phyloP scores from a whole-genome alignment of 2,113 vertebrate species.

The Lagopus muta region DNA sequence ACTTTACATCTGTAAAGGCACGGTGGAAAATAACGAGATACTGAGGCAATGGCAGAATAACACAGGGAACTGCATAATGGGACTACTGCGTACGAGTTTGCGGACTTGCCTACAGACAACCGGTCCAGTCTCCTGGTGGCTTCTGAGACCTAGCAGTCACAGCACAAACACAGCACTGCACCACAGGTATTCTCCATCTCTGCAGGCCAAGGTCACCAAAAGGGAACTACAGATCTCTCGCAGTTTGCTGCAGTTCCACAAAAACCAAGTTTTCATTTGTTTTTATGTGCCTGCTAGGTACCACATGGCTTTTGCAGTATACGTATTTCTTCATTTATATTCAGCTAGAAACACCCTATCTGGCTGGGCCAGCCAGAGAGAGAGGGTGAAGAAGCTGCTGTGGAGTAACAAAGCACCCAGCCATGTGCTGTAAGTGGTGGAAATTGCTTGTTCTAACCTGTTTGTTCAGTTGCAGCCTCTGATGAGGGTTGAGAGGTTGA shows the following conservation, averaged over 20 bases:
- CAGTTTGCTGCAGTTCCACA: background rate
- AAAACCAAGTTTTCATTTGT: background rate
- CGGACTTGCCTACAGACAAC: background rate
- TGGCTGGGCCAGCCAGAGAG: background rate
- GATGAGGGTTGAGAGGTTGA: too few species aligned
- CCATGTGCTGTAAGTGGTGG: background rate
- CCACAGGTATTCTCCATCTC: background rate
- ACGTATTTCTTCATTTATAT: background rate
- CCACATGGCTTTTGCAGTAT: background rate
- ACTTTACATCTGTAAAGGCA: background rate
- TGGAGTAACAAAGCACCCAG: background rate
- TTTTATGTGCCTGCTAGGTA: background rate
- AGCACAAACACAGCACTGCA: too few species aligned
- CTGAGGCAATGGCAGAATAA: background rate
- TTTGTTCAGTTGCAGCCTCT: background rate
- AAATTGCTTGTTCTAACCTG: background rate
- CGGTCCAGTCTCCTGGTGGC: background rate
- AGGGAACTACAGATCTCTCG: background rate
- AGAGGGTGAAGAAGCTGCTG: background rate
- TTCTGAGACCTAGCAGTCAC: background rate
- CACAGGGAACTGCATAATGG: accelerated
- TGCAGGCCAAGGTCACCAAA: background rate
- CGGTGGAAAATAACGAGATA: background rate
- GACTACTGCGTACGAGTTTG: background rate
- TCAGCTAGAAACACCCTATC: background rate